Base-by-base conservation (phyloP, 2,113 vertebrate genomes). In the Clarias magur region DNA sequence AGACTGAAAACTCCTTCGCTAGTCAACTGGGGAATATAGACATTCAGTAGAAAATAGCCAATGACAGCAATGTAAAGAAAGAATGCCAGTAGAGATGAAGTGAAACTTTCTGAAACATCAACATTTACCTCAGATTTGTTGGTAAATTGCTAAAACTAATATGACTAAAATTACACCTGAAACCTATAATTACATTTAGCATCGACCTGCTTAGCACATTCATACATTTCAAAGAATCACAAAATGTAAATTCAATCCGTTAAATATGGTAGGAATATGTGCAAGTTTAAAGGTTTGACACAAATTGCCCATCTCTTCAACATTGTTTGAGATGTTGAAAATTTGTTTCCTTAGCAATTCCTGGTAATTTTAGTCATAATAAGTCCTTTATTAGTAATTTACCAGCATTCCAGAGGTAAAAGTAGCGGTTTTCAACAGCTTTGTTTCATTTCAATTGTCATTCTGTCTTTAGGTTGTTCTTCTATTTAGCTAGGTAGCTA, bases 21-120 rank as follows among this genome's bases (percentile, higher is more conserved):
- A 57, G 75, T 80, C 30, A 59, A 19, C 78, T 79, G 78, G 53
- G 75, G 56, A 27, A 78, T n/a, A 54, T 56, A 79, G 53, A 30
- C 48, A 23, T 57, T 57, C 7, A 57, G 6, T 4, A 57, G 25
- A 54, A 27, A 79, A 57, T 30, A 21, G 54, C 54, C 59, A 59
- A 30, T 59, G 78, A 59, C 27, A 11, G 16, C 78, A 59, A 59
- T 3, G 16, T 17, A 3, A 78, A 78, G 7, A 30, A 12, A 57
- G 13, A 19, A 79, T 2, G 53, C 4, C 7, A 2, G 27, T 34
- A 60, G 19, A 80, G 38, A 38, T 60, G 4, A 21, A 30, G 23
- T 8, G 1, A 59, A 80, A 30, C 27, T 12, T 60, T 59, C 19
- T 0, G 27, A 27, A 80, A 38, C 30, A 2, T 38, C 3, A 38